These are phyloP conservation scores for Epiblema foenella DNA, from an alignment of 2,888 invertebrate species.

Conservation along the genomic window DNA sequence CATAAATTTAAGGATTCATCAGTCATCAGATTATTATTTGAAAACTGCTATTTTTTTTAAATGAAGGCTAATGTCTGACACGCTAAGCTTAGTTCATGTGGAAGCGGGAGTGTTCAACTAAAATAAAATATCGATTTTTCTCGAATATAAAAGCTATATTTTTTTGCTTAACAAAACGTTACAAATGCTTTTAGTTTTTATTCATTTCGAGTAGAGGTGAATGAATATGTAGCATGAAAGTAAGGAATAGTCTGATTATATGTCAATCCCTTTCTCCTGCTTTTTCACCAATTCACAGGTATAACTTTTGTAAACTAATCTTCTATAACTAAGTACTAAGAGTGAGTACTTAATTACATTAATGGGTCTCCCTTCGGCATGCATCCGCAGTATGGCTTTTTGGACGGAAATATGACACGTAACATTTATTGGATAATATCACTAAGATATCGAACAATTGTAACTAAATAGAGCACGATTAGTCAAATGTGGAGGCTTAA, in stretches of 20 bases:
- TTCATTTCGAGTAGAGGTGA: not conserved
- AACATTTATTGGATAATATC: constrained; percentile 4
- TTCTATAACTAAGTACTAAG: not conserved
- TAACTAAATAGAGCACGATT: constrained; percentile 53
- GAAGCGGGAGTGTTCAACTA: not conserved
- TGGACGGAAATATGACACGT: constrained; percentile 7
- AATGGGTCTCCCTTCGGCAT: constrained; percentile 4
- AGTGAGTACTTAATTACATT: constrained; percentile 22
- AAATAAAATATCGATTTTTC: too few species aligned
- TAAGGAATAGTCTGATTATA: too few species aligned
- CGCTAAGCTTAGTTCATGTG: not conserved
- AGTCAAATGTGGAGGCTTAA: constrained; percentile 55
- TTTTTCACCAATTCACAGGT: not conserved
- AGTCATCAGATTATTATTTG: too few species aligned
- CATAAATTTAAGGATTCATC: too few species aligned
- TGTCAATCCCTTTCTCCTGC: too few species aligned
- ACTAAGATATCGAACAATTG: constrained; percentile 10
- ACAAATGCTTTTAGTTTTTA: not conserved
- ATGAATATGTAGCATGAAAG: not conserved
- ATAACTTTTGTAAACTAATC: constrained; percentile 14
- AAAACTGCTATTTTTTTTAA: too few species aligned
- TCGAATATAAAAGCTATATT: not conserved
- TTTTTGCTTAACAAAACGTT: not conserved
- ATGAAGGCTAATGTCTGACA: not conserved
- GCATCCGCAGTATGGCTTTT: constrained; percentile 9